Evolutionary conservation across 2,888 invertebrate species (phyloP).

Genomic region (Troides aeacus): DNA sequence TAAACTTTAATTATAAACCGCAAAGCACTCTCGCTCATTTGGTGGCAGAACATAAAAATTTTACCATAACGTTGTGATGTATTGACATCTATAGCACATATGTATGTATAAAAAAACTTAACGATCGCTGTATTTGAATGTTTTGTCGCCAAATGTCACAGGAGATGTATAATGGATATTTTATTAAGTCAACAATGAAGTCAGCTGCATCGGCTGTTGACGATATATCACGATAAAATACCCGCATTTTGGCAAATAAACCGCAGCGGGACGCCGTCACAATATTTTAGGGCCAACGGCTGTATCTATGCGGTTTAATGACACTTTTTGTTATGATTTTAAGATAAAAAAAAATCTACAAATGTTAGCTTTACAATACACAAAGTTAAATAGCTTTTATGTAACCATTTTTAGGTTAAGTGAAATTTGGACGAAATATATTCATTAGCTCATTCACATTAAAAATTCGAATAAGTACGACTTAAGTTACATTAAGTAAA

Average conservation of each 20-base stretch:
- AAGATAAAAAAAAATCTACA: background rate
- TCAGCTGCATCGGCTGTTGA: constrained; percentile 64
- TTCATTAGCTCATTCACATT: no score
- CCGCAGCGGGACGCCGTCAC: constrained; percentile 76
- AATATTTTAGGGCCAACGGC: constrained; percentile 74
- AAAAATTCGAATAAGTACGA: no score
- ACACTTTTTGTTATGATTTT: constrained; percentile 40
- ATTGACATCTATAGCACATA: no score
- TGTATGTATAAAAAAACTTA: no score
- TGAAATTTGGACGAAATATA: no score
- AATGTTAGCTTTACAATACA: no score
- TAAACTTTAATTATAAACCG: constrained; percentile 29
- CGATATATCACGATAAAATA: constrained; percentile 69
- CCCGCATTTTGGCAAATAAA: constrained; percentile 78
- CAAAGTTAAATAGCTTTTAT: no score
- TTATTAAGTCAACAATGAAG: constrained; percentile 54
- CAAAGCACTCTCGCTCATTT: background rate
- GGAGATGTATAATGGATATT: constrained; percentile 55
- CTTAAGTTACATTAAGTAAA: no score
- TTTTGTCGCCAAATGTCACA: constrained; percentile 33
- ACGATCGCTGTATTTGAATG: no score
- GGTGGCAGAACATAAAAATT: no score
- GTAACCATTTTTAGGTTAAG: no score
- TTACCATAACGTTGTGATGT: no score
- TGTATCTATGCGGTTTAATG: constrained; percentile 59